Evolutionary conservation across 2,888 invertebrate species (phyloP).

Genomic region (Temnothorax ravouxi): DNA sequence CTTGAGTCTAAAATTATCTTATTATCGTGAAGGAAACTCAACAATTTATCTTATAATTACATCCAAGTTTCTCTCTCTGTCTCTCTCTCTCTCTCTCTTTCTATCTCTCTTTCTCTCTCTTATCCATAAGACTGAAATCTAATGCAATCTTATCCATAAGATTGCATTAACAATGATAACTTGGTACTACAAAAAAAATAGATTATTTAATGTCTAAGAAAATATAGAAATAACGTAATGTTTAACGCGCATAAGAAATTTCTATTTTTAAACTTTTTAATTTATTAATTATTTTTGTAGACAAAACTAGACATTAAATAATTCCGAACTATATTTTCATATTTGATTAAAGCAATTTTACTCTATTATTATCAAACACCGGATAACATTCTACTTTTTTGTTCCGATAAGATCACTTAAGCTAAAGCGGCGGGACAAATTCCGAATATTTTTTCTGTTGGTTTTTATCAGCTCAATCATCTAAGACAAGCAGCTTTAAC

Average conservation of each 20-base stretch:
- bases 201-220: conserved; percentile 15
- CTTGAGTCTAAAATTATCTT: not conserved
- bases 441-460: conserved; percentile 84
- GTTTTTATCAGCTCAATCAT: conserved; percentile 86
- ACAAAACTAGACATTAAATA: conserved; percentile 9
- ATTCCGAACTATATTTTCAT: not conserved
- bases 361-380: not conserved
- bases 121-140: not conserved
- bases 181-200: not conserved
- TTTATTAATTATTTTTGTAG: not conserved
- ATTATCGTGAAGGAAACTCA: not conserved
- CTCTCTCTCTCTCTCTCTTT: not conserved
- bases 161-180: not conserved
- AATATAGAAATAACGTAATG: not conserved
- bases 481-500: conserved; percentile 86
- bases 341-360: conserved; percentile 9
- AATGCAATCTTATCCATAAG: not conserved
- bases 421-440: conserved; percentile 67
- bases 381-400: not conserved
- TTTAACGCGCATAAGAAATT: not conserved
- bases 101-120: not conserved
- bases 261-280: not conserved
- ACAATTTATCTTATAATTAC: not conserved
- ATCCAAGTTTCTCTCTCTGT: not conserved
- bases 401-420: conserved; percentile 28